Evolutionary conservation across 2,888 invertebrate genomes (phyloP).

Genomic region (Cephus nigrinus): DNA sequence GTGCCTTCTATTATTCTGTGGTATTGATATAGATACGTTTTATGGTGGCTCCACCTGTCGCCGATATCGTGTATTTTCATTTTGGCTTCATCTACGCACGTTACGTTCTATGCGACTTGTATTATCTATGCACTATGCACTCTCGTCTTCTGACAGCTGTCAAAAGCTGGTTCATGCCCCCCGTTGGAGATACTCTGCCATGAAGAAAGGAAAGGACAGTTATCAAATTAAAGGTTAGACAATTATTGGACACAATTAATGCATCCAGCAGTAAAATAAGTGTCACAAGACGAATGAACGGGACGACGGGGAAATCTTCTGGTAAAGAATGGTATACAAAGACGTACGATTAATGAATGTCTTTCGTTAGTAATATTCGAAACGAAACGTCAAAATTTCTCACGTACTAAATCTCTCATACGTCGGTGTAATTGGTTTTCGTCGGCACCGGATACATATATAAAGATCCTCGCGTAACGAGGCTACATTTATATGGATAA

Average conservation of each 20-base stretch:
- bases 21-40: slow-evolving; percentile 22
- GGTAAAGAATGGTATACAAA: not conserved
- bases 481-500: slow-evolving; percentile 25
- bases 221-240: not conserved
- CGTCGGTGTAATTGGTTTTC: slow-evolving; percentile 3
- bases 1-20: slow-evolving; percentile 24
- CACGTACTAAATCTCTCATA: not conserved
- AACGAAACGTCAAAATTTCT: not conserved
- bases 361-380: not conserved
- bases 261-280: not conserved
- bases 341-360: not conserved
- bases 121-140: not conserved
- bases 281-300: not conserved
- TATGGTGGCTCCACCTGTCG: slow-evolving; percentile 25
- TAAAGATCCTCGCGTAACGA: slow-evolving; percentile 20
- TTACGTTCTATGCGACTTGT: not conserved
- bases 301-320: not conserved
- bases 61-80: slow-evolving; percentile 26
- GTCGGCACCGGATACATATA: slow-evolving; percentile 4
- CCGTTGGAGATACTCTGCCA: no score
- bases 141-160: not conserved
- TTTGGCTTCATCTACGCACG: slow-evolving; percentile 13
- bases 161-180: no score
- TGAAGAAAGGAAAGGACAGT: no score
- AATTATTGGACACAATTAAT: not conserved